phyloP scores from a whole-genome alignment of 2,113 vertebrate species.

The Holacanthus passer region DNA sequence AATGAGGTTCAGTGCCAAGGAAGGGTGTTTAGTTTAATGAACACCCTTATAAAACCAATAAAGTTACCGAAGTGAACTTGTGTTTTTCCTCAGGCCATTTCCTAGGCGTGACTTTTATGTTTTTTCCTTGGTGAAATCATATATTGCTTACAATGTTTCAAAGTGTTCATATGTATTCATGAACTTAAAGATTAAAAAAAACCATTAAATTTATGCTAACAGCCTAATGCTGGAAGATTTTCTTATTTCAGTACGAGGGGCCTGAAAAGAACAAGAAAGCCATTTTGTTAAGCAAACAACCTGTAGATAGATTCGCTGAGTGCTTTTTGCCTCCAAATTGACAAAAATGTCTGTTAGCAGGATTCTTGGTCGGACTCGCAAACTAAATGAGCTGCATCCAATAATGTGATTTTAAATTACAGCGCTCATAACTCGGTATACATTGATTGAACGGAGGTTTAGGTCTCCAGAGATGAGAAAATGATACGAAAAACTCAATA shows the following conservation, averaged over 20 bases:
- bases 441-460: slow-evolving; percentile 66
- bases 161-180: background rate
- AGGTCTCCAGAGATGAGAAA: slow-evolving; percentile 51
- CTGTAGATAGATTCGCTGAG: slow-evolving; percentile 10
- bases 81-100: background rate
- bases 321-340: slow-evolving; percentile 38
- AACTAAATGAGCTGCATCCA: slow-evolving; percentile 40
- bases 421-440: slow-evolving; percentile 52
- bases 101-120: background rate
- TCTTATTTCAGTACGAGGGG: background rate
- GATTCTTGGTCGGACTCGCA: slow-evolving; percentile 39
- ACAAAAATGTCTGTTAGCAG: slow-evolving; percentile 18
- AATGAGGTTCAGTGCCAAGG: background rate
- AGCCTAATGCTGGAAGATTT: background rate
- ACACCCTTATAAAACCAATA: slow-evolving; percentile 9
- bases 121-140: background rate
- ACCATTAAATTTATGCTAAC: background rate
- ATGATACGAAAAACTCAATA: slow-evolving; percentile 70
- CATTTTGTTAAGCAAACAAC: slow-evolving; percentile 13
- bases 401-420: slow-evolving; percentile 66
- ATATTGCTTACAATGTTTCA: background rate
- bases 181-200: background rate
- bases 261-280: background rate
- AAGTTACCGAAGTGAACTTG: slow-evolving; percentile 1
- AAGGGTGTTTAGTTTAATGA: slow-evolving; percentile 42